These are phyloP conservation scores for Motacilla tschutschensis DNA, from an alignment of 2,113 vertebrate species.

Conservation along the genomic window DNA sequence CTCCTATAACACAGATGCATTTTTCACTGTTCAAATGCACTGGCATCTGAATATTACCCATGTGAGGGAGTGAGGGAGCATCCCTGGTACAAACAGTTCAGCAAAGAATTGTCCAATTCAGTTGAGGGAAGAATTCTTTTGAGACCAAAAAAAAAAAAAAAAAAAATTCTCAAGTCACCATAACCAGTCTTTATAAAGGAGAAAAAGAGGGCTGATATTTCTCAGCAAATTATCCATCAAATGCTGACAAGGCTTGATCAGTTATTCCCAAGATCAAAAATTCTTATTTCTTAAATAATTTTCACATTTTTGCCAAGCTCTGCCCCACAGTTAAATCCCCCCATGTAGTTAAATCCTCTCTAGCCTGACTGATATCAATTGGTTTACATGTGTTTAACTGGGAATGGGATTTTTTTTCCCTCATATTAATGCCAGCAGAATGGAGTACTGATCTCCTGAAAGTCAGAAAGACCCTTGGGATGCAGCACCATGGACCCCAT, in stretches of 20 bases:
- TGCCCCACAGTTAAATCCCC: neutral
- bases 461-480: neutral
- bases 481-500: neutral
- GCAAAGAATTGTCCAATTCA: neutral
- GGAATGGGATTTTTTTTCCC: neutral
- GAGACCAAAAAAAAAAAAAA: neutral
- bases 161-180: neutral
- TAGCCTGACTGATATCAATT: neutral
- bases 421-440: neutral
- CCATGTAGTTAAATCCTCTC: neutral
- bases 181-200: neutral
- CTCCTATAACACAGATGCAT: neutral
- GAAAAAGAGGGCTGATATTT: neutral
- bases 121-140: neutral
- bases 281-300: neutral
- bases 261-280: neutral
- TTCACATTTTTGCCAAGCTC: neutral
- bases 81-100: neutral
- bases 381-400: neutral
- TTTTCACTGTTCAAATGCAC: neutral
- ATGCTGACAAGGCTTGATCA: neutral
- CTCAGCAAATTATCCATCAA: neutral
- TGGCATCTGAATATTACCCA: neutral
- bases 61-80: accelerated
- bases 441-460: accelerated